Percentiles rank a stretch among this genome's conserved stretches.
These are phyloP conservation scores for Danio aesculapii DNA, from an alignment of 2,797 vertebrate species.

Conservation along the genomic window DNA sequence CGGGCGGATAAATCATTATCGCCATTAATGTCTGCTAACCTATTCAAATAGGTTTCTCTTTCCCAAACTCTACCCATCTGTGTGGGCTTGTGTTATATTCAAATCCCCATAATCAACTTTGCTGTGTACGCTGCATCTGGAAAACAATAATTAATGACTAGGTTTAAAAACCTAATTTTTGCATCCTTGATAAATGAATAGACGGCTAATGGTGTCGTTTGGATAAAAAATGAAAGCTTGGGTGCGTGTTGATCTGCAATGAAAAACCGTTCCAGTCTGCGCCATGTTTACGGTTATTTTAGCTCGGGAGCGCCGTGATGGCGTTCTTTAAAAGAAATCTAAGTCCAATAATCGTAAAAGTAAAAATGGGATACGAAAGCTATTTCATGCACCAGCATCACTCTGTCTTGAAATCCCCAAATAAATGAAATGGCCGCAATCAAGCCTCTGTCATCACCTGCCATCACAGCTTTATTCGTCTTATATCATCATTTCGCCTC, in stretches of 20 bases:
- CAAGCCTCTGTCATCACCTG: constrained; percentile 31
- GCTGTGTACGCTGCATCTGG: constrained; percentile 92
- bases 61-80: constrained; percentile 96
- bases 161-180: constrained; percentile 95
- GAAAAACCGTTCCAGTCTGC: background rate
- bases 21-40: constrained; percentile 96
- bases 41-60: constrained; percentile 93
- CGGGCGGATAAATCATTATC: constrained; percentile 94
- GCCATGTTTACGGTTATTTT: constrained; percentile 34
- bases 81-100: constrained; percentile 89
- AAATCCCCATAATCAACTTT: constrained; percentile 96
- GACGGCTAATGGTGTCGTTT: constrained; percentile 90
- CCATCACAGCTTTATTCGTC: constrained; percentile 20
- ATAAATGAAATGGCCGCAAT: constrained; percentile 18
- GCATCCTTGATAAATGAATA: constrained; percentile 91
- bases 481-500: background rate
- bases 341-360: constrained; percentile 21
- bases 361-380: constrained; percentile 27
- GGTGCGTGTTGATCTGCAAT: background rate
- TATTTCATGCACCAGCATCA: constrained; percentile 24
- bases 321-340: constrained; percentile 34
- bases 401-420: constrained; percentile 25
- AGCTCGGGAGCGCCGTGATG: background rate
- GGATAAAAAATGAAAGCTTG: constrained; percentile 92
- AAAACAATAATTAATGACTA: constrained; percentile 95